phyloP scores from a whole-genome alignment of 2,797 vertebrate species.

The Microctenopoma steveboyesi region DNA sequence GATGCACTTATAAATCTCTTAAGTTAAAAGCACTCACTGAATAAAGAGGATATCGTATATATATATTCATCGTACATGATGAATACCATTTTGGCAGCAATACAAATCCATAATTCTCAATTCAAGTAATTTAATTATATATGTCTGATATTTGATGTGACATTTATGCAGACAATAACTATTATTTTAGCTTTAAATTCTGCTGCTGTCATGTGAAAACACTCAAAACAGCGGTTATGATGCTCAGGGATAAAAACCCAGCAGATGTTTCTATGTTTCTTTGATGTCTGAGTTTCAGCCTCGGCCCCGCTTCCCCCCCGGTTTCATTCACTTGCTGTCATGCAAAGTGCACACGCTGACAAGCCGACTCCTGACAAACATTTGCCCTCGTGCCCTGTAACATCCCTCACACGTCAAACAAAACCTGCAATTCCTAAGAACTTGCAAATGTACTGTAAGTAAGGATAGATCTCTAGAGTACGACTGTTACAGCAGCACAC shows the following conservation, averaged over 20 bases:
- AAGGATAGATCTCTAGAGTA: conserved; percentile 15
- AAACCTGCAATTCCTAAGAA: conserved; percentile 37
- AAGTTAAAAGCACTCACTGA: not conserved
- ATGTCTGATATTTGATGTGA: not conserved
- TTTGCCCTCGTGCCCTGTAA: conserved; percentile 24
- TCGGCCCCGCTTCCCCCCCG: conserved; percentile 4
- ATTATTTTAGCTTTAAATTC: not conserved
- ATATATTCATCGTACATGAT: too few relatives aligned
- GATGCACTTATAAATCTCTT: not conserved
- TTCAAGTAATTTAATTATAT: conserved; percentile 2
- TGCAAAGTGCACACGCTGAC: conserved; percentile 28
- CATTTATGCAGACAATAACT: not conserved
- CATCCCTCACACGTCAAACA: conserved; percentile 30
- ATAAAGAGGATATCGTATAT: not conserved
- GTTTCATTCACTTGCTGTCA: conserved; percentile 30
- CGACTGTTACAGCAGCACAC: conserved; percentile 23
- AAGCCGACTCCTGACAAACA: conserved; percentile 40
- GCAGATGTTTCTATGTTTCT: conserved; percentile 9
- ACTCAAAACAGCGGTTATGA: not conserved
- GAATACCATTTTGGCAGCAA: not conserved
- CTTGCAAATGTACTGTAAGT: conserved; percentile 20
- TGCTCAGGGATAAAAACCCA: not conserved
- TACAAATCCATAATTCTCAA: not conserved
- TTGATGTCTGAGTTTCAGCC: conserved; percentile 12
- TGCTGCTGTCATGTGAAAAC: not conserved